Evolutionary conservation across 2,888 invertebrate species (phyloP).

Genomic region (Gortyna flavago): DNA sequence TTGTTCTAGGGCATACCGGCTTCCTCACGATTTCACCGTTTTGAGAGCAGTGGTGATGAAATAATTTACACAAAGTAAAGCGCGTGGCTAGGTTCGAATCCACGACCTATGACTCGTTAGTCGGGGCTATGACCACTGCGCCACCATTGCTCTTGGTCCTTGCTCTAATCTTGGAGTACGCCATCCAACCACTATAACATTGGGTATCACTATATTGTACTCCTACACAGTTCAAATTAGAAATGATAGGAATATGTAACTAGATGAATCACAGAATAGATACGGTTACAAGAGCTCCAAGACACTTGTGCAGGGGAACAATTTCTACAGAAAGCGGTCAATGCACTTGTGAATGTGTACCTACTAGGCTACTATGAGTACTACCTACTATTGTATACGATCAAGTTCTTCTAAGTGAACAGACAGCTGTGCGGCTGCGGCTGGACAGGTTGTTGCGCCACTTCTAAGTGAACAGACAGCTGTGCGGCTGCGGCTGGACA

Average conservation of each 20-base stretch:
- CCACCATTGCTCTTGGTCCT: too few relatives aligned
- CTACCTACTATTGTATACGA: too few relatives aligned
- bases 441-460: background rate
- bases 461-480: background rate
- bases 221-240: background rate
- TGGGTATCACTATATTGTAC: background rate
- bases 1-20: too few relatives aligned
- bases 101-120: too few relatives aligned
- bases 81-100: too few relatives aligned
- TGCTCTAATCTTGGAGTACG: too few relatives aligned
- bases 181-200: background rate
- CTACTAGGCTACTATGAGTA: too few relatives aligned
- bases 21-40: too few relatives aligned
- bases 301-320: background rate
- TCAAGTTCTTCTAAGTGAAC: background rate
- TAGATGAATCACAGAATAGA: background rate
- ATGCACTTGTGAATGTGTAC: background rate
- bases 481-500: background rate
- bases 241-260: background rate
- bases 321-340: background rate
- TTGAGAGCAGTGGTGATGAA: too few relatives aligned
- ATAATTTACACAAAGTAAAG: too few relatives aligned
- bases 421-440: background rate
- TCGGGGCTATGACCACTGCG: too few relatives aligned
- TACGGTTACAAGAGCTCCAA: background rate